A percentile compares a stretch with the other conserved stretches of the same genome.
Conservation (phyloP, 1,140 invertebrate genomes). For the Ceratoteleas bidentatus region DNA sequence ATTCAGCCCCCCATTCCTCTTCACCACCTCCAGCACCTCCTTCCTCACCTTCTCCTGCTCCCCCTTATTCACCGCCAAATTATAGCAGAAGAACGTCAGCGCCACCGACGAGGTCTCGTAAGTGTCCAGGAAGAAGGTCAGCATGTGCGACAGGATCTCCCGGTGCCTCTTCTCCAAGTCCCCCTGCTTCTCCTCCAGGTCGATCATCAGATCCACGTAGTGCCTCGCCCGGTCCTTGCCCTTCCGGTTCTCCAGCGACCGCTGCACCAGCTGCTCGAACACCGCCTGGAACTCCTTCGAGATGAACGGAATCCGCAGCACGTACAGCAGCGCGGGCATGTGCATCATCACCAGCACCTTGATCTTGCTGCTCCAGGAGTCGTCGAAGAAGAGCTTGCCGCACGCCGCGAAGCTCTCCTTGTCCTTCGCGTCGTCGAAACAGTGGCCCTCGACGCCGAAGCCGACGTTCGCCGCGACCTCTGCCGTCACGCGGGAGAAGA, state of each 20-base stretch:
- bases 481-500: slow-evolving; percentile 65
- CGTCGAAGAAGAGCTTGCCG: slow-evolving; percentile 43
- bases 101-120: too few species aligned
- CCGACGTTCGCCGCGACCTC: slow-evolving; percentile 47
- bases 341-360: slow-evolving; percentile 3
- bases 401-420: slow-evolving; percentile 27
- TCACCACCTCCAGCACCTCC: too few species aligned
- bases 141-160: too few species aligned
- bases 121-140: too few species aligned
- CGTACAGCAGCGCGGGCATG: slow-evolving; percentile 8
- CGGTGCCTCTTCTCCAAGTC: too few species aligned
- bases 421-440: slow-evolving; percentile 53
- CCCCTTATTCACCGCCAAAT: too few species aligned
- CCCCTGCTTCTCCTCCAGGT: too few species aligned
- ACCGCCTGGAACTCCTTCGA: slow-evolving; percentile 17
- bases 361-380: neutral
- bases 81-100: too few species aligned
- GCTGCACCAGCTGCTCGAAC: neutral
- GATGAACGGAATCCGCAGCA: slow-evolving; percentile 7
- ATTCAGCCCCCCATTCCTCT: slow-evolving; percentile 17
- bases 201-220: neutral
- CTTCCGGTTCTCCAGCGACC: neutral
- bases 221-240: neutral
- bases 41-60: too few species aligned
- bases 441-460: slow-evolving; percentile 58